A percentile compares a stretch with the other conserved stretches of the same genome.
Conservation (phyloP, 2,113 vertebrate genomes). For the Passer montanus region DNA sequence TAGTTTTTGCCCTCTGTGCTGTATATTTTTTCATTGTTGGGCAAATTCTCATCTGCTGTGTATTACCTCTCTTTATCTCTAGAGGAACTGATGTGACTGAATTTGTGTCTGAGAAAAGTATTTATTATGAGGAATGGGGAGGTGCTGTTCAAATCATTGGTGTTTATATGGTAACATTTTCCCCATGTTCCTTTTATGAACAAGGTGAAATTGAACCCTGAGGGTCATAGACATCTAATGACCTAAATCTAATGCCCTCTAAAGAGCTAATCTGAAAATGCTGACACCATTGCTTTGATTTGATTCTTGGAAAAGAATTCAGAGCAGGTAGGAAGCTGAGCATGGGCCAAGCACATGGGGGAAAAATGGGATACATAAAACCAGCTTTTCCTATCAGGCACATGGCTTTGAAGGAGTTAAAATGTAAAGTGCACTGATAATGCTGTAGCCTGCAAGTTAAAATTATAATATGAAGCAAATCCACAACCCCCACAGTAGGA, state of each 20-base stretch:
- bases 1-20: not conserved
- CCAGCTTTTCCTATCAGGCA: not conserved
- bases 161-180: rapidly evolving
- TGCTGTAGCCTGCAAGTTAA: not conserved
- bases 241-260: not conserved
- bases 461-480: not conserved
- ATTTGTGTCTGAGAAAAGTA: not conserved
- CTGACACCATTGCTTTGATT: not conserved
- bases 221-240: not conserved
- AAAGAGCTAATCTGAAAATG: not conserved
- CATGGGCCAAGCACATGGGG: not conserved
- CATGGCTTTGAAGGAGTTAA: not conserved
- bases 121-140: not conserved
- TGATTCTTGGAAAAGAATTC: not conserved
- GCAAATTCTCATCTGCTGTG: not conserved
- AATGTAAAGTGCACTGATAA: not conserved
- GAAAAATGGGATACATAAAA: not conserved
- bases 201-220: not conserved
- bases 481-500: not conserved
- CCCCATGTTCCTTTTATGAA: not conserved
- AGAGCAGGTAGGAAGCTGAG: not conserved
- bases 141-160: not conserved
- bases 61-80: not conserved
- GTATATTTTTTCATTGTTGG: not conserved
- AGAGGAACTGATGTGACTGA: not conserved